These are phyloP conservation scores for Eurytoma adleriae DNA, from an alignment of 2,888 invertebrate species.

Conservation along the genomic window DNA sequence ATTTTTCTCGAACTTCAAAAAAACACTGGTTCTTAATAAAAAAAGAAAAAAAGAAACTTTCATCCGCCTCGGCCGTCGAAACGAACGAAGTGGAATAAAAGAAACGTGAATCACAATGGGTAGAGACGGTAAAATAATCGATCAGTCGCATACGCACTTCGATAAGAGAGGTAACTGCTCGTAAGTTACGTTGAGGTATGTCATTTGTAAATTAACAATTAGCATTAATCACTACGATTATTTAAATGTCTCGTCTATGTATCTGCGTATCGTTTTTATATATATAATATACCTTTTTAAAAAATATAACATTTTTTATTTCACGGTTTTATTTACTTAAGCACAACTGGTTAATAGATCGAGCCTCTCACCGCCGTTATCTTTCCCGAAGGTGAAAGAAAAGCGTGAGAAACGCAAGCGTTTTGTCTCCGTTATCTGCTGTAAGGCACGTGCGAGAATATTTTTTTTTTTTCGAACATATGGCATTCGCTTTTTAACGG, in stretches of 20 bases:
- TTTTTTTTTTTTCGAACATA: too few species aligned
- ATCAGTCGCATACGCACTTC: constrained; percentile 52
- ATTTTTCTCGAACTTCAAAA: constrained; percentile 14
- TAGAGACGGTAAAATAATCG: constrained; percentile 37
- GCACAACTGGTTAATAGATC: constrained; percentile 35
- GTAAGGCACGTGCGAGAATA: constrained; percentile 23
- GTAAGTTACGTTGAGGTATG: constrained; percentile 52
- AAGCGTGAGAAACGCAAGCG: constrained; percentile 34
- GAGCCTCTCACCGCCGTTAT: constrained; percentile 33
- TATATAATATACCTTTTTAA: constrained; percentile 20
- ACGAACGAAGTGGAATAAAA: neutral
- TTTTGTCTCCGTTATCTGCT: constrained; percentile 3
- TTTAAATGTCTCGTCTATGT: constrained; percentile 34
- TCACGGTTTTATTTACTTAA: constrained; percentile 26
- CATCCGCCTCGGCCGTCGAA: neutral
- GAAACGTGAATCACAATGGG: constrained; percentile 51
- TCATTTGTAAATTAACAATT: constrained; percentile 42
- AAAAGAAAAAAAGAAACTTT: constrained; percentile 14
- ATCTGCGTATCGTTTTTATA: constrained; percentile 15
- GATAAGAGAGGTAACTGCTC: constrained; percentile 49
- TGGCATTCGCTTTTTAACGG: too few species aligned
- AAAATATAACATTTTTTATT: constrained; percentile 43
- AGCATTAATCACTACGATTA: constrained; percentile 35
- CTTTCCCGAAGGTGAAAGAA: constrained; percentile 41
- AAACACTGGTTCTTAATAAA: constrained; percentile 44